Evolutionary conservation across 2,888 invertebrate genomes (phyloP).

Genomic region (Carpatolechia fugitivella): DNA sequence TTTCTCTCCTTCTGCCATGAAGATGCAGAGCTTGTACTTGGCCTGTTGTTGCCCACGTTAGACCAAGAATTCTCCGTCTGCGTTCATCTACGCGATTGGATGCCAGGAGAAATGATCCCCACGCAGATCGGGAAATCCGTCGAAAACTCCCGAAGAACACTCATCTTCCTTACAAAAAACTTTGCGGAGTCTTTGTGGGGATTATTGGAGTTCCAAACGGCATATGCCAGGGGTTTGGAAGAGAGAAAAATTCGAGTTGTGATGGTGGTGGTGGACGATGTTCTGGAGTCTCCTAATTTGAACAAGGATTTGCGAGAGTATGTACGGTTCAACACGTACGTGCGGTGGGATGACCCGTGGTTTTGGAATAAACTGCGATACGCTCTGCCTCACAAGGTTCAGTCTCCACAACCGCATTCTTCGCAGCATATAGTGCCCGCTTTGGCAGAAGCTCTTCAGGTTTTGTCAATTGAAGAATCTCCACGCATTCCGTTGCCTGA

Average conservation of each 20-base stretch:
- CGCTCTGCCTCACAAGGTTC: constrained; percentile 75
- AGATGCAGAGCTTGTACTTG: constrained; percentile 84
- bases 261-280: constrained; percentile 82
- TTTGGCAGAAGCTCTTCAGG: too few species aligned
- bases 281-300: constrained; percentile 68
- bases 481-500: too few species aligned
- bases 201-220: constrained; percentile 82
- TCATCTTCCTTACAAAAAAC: constrained; percentile 31
- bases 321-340: constrained; percentile 86
- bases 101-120: constrained; percentile 85
- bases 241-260: constrained; percentile 83
- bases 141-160: constrained; percentile 78
- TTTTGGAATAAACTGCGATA: constrained; percentile 88
- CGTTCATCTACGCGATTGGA: constrained; percentile 86
- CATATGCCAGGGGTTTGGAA: constrained; percentile 46
- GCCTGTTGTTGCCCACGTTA: constrained; percentile 83
- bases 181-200: constrained; percentile 72
- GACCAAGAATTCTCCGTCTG: constrained; percentile 76
- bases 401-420: background rate
- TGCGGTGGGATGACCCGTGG: constrained; percentile 88
- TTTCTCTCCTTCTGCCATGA: constrained; percentile 89
- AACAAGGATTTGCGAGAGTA: constrained; percentile 79
- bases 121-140: constrained; percentile 84
- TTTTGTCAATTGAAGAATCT: too few species aligned
- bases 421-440: background rate